Evolutionary conservation across 2,113 vertebrate species (phyloP), one percentile per base, ranked within the genome.

Genomic region (Ctenodactylus gundi): DNA sequence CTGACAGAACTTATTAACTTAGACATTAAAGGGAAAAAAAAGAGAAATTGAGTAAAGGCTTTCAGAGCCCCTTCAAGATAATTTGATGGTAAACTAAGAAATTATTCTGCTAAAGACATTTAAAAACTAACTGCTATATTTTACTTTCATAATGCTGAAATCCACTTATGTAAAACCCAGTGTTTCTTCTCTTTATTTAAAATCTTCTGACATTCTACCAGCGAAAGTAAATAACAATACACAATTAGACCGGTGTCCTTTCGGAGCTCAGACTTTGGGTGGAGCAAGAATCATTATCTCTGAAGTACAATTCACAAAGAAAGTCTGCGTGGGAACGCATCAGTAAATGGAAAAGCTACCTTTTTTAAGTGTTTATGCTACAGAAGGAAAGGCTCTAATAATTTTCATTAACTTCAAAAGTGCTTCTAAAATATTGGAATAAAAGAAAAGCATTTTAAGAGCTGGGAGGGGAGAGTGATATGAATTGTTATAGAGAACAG

Each of bases 301-400:
- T 31, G 14, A 93, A 94, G 44, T 41, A n/a, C 68, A 75, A 81
- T 72, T 91, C 85, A 94, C 39, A 70, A 88, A 94, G 70, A 57
- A 87, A 83, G 39, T 36, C 55, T 85, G 39, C 0, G 0, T 90
- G 49, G 85, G 72, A 49, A 77, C 58, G 17, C 78, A 62, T 51
- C 83, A 73, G 49, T 85, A 94, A 96, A 94, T 67, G 80, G n/a
- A 86, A 95, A 82, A 93, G 4, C 44, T 88, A 73, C 12, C 7
- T 88, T 90, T 88, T 90, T 90, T 90, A 95, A 91, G 73, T 92
- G 76, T 94, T 93, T 94, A 60, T 85, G 72, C 88, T 41, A 76
- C 11, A 88, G 46, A 10, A 2, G 36, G 75, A 64, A 76, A 91
- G 49, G 18, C 49, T 94, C 55, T 94, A 77, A 64, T 96, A 86